Base-by-base conservation (phyloP, 2,888 invertebrate species). In the Tryphoninae sp. region DNA sequence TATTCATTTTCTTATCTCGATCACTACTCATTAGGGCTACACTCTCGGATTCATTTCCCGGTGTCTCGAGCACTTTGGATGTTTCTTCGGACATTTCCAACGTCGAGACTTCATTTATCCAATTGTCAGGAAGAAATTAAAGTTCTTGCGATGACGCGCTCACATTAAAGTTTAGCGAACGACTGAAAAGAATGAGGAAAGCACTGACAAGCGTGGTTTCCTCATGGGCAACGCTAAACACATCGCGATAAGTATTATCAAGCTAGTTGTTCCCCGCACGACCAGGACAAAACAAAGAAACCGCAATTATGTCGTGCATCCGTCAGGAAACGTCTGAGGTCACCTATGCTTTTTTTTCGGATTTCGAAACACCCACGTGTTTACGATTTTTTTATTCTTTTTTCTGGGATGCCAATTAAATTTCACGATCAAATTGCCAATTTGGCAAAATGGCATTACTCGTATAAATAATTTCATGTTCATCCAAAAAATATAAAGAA, bases 241-340 rank as follows among this genome's bases (percentile, higher is more conserved):
- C 45, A 77, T 67, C 13, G 73, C 72, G 78, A 82, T 76, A 80
- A 76, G 59, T 59, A 71, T 78, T 83, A 83, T 83, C 83, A 81
- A 71, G 19, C 64, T 3, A 13, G 16, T 0, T 62, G 40, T 26
- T 64, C 45, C 45, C 45, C 11, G 45, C 11, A 45, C 45, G 11
- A 3, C 6, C 40, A 33, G 19, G 40, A 55, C 71, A 69, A 74
- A 78, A 77, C 67, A 81, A 83, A 68, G 71, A 80, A 82, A 83
- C 83, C 83, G 75, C 83, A 82, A 78, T 74, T 75, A 72, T 78
- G 83, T 75, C 78, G 81, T 45, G 22, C 76, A 72, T 79, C 79
- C 82, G 79, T 75, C 53, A 69, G 80, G 84, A 80, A 82, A 80
- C 33, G 45, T 74, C 59, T 45, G 82, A 59, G 82, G 82, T 73